Base-by-base conservation (phyloP, 2,888 invertebrate genomes). In the Orchestes rusci region DNA sequence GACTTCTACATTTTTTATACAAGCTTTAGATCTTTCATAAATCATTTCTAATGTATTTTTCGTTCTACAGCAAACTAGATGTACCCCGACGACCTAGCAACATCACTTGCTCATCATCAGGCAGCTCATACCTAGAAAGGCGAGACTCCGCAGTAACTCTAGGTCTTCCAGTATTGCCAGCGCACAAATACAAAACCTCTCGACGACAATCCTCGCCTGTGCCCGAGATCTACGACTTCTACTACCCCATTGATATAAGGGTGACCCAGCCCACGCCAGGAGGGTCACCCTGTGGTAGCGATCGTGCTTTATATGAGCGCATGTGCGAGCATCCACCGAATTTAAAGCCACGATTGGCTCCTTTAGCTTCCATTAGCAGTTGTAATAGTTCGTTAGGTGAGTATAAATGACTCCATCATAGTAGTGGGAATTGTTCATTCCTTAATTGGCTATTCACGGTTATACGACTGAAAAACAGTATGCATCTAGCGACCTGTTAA, bases 21-120 rank as follows among this genome's bases (percentile, higher is more conserved):
- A n/a, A n/a, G n/a, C n/a, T n/a, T n/a, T n/a, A n/a, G n/a, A n/a
- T n/a, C n/a, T n/a, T n/a, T n/a, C n/a, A n/a, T n/a, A n/a, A n/a
- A n/a, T n/a, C n/a, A n/a, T n/a, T n/a, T n/a, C n/a, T n/a, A n/a
- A n/a, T n/a, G n/a, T n/a, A n/a, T n/a, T n/a, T n/a, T n/a, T n/a
- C n/a, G n/a, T n/a, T n/a, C n/a, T n/a, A n/a, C 51, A 67, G 66
- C 30, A 62, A 64, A 46, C 52, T 67, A 35, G 59, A 65, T 46
- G 65, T 65, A 19, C 68, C 75, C 7, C 68, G 87, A 31, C 76
- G 88, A 34, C 75, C 83, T 56, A 87, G 87, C 63, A 87, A 85
- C 53, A 83, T 85, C 59, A 88, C 88, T 19, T 87, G 86, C 67
- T 88, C 87, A 56, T 87, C 87, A 62, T 85, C 86, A 27, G 87